These are phyloP conservation scores for Scelioninae gen. 1 DNA, from an alignment of 2,888 invertebrate genomes.

Conservation along the genomic window DNA sequence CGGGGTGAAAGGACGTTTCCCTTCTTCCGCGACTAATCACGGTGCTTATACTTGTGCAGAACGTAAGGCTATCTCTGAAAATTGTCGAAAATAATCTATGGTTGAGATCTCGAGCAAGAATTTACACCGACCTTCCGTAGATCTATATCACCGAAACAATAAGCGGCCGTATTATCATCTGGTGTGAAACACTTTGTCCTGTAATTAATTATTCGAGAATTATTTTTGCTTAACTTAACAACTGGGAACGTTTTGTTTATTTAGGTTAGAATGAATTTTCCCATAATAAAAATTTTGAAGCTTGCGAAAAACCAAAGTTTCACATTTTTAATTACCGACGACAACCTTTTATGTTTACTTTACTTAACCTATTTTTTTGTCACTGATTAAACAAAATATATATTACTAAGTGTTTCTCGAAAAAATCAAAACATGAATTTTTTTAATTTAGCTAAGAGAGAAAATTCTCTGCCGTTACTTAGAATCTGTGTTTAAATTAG, in stretches of 20 bases:
- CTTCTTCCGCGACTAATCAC: slow-evolving; percentile 45
- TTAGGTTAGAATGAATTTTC: no score
- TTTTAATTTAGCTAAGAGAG: no score
- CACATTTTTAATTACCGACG: no score
- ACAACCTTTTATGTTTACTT: no score
- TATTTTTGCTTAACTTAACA: slow-evolving; percentile 4
- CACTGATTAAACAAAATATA: no score
- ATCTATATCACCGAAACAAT: slow-evolving; percentile 64
- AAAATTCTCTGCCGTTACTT: no score
- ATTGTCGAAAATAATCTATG: slow-evolving; percentile 56
- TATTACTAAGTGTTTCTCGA: no score
- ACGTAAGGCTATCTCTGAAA: slow-evolving; percentile 43
- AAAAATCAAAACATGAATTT: no score
- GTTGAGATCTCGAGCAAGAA: slow-evolving; percentile 43
- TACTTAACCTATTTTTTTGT: no score
- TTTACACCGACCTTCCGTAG: slow-evolving; percentile 51
- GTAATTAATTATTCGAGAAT: slow-evolving; percentile 53
- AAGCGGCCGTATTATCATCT: slow-evolving; percentile 47
- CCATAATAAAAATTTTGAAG: no score
- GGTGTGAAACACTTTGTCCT: slow-evolving; percentile 49
- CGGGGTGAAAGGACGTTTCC: slow-evolving; percentile 59
- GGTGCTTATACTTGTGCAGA: slow-evolving; percentile 38
- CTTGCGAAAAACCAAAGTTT: no score
- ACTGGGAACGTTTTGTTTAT: background rate
- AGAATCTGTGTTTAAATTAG: no score